phyloP scores from a whole-genome alignment of 2,113 vertebrate genomes.

The Prinia subflava region DNA sequence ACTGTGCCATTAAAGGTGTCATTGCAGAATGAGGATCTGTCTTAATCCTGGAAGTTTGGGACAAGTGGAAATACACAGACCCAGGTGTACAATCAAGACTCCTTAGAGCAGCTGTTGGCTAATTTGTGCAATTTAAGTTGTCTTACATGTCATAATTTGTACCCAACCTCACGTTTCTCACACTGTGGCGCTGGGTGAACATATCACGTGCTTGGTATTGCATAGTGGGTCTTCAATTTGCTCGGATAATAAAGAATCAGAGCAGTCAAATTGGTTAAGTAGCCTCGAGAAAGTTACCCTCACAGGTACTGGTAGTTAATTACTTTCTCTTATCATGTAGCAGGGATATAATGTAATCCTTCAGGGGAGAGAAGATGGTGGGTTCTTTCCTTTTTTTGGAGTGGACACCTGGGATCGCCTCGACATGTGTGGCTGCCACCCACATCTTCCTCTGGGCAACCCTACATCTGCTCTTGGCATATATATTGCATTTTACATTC shows the following conservation, averaged over 20 bases:
- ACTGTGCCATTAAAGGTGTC: neutral
- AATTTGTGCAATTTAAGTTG: conserved; percentile 54
- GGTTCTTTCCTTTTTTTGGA: neutral
- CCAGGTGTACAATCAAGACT: conserved; percentile 44
- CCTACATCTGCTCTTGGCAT: neutral
- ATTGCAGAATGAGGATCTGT: neutral
- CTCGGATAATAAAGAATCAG: neutral
- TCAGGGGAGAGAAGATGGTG: neutral
- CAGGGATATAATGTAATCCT: neutral
- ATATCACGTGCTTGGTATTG: neutral
- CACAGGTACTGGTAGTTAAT: conserved; percentile 6
- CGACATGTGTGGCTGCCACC: neutral
- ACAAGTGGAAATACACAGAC: conserved; percentile 12
- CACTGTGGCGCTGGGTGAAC: neutral
- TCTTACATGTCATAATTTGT: neutral
- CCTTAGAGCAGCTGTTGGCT: conserved; percentile 40
- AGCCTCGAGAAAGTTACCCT: neutral
- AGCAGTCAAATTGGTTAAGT: neutral
- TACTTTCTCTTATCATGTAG: neutral
- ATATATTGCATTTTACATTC: neutral
- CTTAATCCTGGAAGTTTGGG: neutral
- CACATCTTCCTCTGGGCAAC: neutral
- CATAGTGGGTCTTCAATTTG: neutral
- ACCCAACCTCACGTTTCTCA: neutral
- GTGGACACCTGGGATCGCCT: neutral